Evolutionary conservation across 2,888 invertebrate species (phyloP), one percentile per base, ranked within the genome.

Genomic region (Scaptomyza cyrtandrae): DNA sequence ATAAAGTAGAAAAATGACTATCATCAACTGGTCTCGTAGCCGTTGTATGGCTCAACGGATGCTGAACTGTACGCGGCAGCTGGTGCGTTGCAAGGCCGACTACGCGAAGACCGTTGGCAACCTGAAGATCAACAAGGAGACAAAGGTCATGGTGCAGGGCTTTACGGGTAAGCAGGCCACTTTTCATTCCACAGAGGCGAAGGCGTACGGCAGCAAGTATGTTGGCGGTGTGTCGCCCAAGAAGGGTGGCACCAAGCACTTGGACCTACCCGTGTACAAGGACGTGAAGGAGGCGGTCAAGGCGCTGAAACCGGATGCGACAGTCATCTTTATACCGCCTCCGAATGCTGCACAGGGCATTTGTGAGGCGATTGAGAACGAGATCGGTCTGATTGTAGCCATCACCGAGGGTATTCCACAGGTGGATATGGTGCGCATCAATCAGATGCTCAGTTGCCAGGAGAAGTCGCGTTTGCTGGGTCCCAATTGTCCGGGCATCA

Each of bases 401-500:
- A 99, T 99, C 89, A 99, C 98, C 7, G 98, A 99, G 93, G 98
- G 98, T 88, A 96, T 99, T 79, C 99, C 99, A 16, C 99, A 99
- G 90, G 96, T 98, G 93, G 99, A 99, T 91, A 99, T 99, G 99
- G 99, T 99, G 6, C 95, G 96, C 86, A 98, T 99, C 4, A 98
- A 98, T 91, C 96, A 97, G 85, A 95, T 95, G 48, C 93, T 98
- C 35, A 90, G 96, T 1, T 93, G 95, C 80, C 99, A 99, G 92
- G 95, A 94, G 90, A 98, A 98, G 91, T 96, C 97, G 0, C 95
- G 99, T 49, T 94, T 99, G 24, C 95, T 99, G 77, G 99, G 99
- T 0, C 99, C 99, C 37, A 99, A 99, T 92, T 99, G 99, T 91
- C 99, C 99, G 1, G 99, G 99, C 64, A 98, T 99, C 87, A 99